Conservation (phyloP, 1,140 invertebrate genomes). For the Hirudo medicinalis region DNA sequence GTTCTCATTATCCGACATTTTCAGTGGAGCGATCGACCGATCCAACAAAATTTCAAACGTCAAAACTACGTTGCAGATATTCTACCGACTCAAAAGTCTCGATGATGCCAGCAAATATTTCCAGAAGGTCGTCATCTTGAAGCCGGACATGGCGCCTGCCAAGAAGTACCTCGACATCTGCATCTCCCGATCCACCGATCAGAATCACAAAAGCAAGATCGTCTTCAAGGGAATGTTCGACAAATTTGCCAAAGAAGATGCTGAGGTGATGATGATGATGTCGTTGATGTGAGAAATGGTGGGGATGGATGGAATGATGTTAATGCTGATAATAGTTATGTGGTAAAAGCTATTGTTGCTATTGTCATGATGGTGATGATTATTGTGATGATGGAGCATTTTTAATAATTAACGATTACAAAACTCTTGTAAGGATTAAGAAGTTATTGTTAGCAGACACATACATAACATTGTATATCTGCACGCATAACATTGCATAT, state of each 20-base stretch:
- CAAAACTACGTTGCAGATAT: not conserved
- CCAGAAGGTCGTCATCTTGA: not conserved
- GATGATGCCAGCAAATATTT: constrained; percentile 9
- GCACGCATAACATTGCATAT: no score
- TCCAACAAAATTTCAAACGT: no score
- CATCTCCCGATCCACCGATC: not conserved
- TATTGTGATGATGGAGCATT: no score
- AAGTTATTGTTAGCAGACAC: no score
- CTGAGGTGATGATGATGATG: not conserved
- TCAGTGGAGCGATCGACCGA: no score
- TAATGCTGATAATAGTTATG: no score
- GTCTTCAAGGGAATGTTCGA: constrained; percentile 15
- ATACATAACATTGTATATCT: no score
- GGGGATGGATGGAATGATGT: not conserved
- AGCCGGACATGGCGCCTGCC: not conserved
- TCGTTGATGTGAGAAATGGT: not conserved
- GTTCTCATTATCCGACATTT: no score
- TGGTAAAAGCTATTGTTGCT: no score
- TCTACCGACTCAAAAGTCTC: not conserved
- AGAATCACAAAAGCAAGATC: constrained; percentile 9
- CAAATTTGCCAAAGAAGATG: constrained; percentile 11
- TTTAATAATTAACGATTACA: no score
- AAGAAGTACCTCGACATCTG: constrained; percentile 4
- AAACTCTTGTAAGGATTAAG: no score
- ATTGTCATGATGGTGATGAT: no score